Evolutionary conservation across 2,888 invertebrate species (phyloP).

Genomic region (Calliscelio sp.): DNA sequence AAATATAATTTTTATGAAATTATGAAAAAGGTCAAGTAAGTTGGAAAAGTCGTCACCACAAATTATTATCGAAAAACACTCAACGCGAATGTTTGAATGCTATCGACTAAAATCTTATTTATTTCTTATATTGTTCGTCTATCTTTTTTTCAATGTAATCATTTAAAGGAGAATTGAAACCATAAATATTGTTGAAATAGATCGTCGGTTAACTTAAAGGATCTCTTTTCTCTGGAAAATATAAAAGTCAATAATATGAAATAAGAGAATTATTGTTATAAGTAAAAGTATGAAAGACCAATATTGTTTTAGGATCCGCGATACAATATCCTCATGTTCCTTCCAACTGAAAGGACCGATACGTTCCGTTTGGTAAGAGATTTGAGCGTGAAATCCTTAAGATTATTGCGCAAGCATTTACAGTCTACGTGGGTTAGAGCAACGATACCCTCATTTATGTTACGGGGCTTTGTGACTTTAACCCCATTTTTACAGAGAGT

Average conservation of each 20-base stretch:
- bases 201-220: neutral
- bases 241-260: slow-evolving; percentile 16
- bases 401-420: slow-evolving; percentile 90
- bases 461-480: slow-evolving; percentile 92
- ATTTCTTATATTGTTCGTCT: no score
- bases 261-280: slow-evolving; percentile 14
- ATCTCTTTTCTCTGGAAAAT: neutral
- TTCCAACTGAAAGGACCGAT: slow-evolving; percentile 89
- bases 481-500: slow-evolving; percentile 94
- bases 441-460: slow-evolving; percentile 92
- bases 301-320: slow-evolving; percentile 86
- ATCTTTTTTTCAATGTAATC: no score
- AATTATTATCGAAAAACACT: no score
- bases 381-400: slow-evolving; percentile 89
- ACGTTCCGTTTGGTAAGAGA: slow-evolving; percentile 89
- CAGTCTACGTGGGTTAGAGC: slow-evolving; percentile 91
- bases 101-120: no score
- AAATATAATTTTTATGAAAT: no score
- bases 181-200: neutral
- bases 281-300: neutral
- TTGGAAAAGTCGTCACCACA: no score
- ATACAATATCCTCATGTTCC: slow-evolving; percentile 91
- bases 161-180: no score
- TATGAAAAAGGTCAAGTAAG: no score
- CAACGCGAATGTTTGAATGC: no score